phyloP scores from a whole-genome alignment of 1,140 invertebrate species.

The Physella acuta region DNA sequence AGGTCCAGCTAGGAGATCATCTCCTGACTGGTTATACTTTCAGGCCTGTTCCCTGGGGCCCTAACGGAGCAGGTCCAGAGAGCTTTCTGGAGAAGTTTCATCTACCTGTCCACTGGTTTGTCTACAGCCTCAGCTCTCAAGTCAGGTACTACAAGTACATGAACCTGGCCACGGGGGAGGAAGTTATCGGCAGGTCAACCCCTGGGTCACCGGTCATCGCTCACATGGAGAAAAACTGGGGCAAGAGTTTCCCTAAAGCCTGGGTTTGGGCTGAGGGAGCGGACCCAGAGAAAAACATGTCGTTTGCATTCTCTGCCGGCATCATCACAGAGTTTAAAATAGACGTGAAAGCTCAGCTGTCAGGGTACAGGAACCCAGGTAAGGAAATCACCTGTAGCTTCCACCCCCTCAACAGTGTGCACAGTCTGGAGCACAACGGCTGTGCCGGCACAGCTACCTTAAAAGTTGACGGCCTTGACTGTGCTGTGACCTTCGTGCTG shows the following conservation, averaged over 20 bases:
- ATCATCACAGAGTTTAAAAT: conserved; percentile 31
- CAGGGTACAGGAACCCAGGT: conserved; percentile 40
- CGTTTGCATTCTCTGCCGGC: conserved; percentile 40
- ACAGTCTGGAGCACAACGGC: conserved; percentile 29
- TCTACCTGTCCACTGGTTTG: conserved; percentile 48
- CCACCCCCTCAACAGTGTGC: conserved; percentile 34
- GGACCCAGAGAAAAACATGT: conserved; percentile 16
- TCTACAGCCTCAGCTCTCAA: conserved; percentile 42
- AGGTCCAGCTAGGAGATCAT: conserved; percentile 30
- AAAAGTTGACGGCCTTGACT: conserved; percentile 24
- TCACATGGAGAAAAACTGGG: conserved; percentile 52
- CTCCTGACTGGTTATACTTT: conserved; percentile 27
- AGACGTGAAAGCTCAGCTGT: conserved; percentile 34
- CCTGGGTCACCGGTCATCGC: conserved; percentile 20
- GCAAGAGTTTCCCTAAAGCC: conserved; percentile 39
- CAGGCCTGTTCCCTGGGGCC: conserved; percentile 36
- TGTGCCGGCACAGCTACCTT: conserved; percentile 36
- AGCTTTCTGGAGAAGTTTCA: conserved; percentile 40
- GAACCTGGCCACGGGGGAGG: conserved; percentile 22
- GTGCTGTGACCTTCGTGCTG: conserved; percentile 29
- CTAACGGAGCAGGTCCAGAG: conserved; percentile 40
- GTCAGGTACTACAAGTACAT: conserved; percentile 30
- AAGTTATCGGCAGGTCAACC: conserved; percentile 21
- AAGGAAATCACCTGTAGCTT: conserved; percentile 36
- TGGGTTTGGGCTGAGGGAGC: conserved; percentile 48